Conservation (phyloP, 2,888 invertebrate species). For the Chrysolina oricalcia region DNA sequence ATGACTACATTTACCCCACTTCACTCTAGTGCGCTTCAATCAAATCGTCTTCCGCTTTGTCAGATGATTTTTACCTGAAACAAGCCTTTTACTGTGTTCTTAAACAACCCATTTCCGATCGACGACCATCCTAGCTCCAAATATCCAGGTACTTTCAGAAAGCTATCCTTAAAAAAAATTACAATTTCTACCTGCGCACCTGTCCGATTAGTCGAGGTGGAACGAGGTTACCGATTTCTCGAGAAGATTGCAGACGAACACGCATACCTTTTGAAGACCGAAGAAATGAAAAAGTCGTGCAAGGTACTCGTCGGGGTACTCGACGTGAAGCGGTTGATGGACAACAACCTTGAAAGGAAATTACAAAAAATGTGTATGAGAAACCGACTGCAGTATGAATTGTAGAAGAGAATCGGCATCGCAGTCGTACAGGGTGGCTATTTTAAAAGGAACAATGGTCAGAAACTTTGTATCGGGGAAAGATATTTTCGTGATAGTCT, state of each 20-base stretch:
- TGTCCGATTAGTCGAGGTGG: constrained; percentile 21
- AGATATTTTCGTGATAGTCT: no score
- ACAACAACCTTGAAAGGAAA: not conserved
- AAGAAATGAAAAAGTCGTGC: not conserved
- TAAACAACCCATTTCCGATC: not conserved
- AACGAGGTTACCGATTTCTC: constrained; percentile 20
- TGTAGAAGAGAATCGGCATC: not conserved
- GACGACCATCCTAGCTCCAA: not conserved
- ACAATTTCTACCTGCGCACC: not conserved
- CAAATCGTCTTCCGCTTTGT: no score
- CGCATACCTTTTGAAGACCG: not conserved
- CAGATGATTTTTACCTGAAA: no score
- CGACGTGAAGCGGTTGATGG: not conserved
- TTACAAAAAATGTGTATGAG: not conserved
- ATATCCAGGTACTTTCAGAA: not conserved
- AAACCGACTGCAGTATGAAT: not conserved
- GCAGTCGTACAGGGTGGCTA: no score
- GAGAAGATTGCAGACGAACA: constrained; percentile 13
- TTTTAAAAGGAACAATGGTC: no score
- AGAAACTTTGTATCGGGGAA: no score
- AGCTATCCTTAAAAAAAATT: constrained; percentile 12
- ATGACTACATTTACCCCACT: no score
- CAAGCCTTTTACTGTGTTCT: no score
- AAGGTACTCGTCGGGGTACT: not conserved
- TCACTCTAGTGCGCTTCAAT: no score